These are phyloP conservation scores for Argentina silus DNA, from an alignment of 2,797 vertebrate genomes.

Conservation along the genomic window DNA sequence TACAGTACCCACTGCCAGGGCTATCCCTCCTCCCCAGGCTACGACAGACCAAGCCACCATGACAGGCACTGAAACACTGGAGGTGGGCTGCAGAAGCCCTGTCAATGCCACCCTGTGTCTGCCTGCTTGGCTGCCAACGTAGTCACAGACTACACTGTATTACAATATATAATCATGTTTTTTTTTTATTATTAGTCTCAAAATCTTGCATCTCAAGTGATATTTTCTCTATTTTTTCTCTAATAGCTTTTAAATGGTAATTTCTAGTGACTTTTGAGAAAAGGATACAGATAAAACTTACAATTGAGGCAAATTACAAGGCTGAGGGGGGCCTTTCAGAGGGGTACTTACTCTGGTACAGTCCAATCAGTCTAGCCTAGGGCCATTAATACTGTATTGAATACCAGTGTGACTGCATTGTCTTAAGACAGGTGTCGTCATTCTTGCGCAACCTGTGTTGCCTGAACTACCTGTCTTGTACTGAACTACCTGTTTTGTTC, in stretches of 20 bases:
- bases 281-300: no score
- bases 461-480: no score
- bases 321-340: background rate
- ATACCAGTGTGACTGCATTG: no score
- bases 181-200: background rate
- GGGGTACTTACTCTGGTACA: no score
- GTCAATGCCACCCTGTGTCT: constrained; percentile 14
- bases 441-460: no score
- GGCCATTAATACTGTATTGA: no score
- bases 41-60: constrained; percentile 25
- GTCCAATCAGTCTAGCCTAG: no score
- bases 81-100: constrained; percentile 14
- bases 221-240: no score
- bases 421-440: no score
- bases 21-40: constrained; percentile 24
- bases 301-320: constrained; percentile 5
- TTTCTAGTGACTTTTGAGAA: no score
- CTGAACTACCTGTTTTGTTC: no score
- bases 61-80: constrained; percentile 35
- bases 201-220: background rate
- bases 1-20: constrained; percentile 17
- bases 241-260: no score
- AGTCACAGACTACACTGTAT: background rate
- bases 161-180: background rate
- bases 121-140: background rate